A percentile compares a stretch with the other conserved stretches of the same genome.
phyloP scores from a whole-genome alignment of 2,888 invertebrate genomes.

The Trichopoda pennipes region DNA sequence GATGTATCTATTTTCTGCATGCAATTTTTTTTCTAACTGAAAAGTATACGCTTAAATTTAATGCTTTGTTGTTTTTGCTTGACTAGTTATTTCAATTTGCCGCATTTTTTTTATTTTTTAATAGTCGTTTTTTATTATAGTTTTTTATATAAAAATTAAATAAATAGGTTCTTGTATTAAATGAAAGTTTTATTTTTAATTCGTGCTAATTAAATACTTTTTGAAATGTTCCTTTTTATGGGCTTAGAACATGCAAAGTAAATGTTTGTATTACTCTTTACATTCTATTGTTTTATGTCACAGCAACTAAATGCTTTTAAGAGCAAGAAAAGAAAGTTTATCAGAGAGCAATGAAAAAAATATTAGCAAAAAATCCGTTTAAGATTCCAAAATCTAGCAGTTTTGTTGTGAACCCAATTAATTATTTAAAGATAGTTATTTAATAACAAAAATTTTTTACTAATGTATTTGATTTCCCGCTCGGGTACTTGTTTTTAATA shows the following conservation, averaged over 20 bases:
- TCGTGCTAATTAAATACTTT: slow-evolving; percentile 48
- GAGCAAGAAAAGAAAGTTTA: background rate
- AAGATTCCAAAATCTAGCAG: no score
- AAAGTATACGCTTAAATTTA: slow-evolving; percentile 6
- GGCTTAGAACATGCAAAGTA: slow-evolving; percentile 48
- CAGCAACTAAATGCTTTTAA: background rate
- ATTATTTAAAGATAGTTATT: no score
- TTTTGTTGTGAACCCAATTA: no score
- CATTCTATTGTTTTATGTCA: background rate
- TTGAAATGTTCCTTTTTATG: slow-evolving; percentile 42
- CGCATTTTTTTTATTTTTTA: background rate
- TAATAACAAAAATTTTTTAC: no score
- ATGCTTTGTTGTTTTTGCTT: slow-evolving; percentile 14
- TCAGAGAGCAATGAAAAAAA: no score
- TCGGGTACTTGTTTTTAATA: no score
- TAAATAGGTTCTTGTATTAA: background rate
- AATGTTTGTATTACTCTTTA: background rate
- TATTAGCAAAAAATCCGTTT: no score
- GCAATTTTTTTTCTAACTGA: slow-evolving; percentile 28
- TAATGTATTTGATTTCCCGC: no score
- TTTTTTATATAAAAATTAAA: background rate
- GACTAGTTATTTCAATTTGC: slow-evolving; percentile 31
- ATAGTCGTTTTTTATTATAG: background rate
- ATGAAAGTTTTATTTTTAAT: slow-evolving; percentile 53
- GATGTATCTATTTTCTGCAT: slow-evolving; percentile 60